Base-by-base conservation (phyloP, 2,113 vertebrate genomes). In the Tympanuchus pallidicinctus region DNA sequence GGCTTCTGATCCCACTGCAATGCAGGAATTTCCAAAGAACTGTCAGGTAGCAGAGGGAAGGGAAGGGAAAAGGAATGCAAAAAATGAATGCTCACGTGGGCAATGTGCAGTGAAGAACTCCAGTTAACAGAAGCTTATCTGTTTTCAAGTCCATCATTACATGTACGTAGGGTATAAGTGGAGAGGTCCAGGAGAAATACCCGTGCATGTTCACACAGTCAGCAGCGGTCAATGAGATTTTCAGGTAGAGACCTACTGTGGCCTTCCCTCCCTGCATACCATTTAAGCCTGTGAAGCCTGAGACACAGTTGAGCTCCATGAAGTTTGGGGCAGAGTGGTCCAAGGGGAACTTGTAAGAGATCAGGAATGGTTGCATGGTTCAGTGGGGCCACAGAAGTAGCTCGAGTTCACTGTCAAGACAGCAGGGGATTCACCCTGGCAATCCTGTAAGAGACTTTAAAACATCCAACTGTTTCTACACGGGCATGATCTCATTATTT, bases 11-110 rank as follows among this genome's bases (percentile, higher is more conserved):
- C 25, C 0, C 0, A 42, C 38, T 47, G 65, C 34, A 27, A 19
- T 16, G 75, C 25, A 32, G 30, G 63, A 36, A 52, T 45, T 91
- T 83, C 48, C 43, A 61, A 87, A 79, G 43, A 52, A 61, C 56
- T 69, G 86, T 72, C 21, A 57, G 28, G 32, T 0, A 0, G 40
- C 20, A 54, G 13, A 76, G 6, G 48, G 42, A 14, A 80, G 56
- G 15, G 18, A 43, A 28, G 10, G 11, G 28, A 88, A 38, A 24
- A 67, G 19, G 65, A 93, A 69, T 11, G 7, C 61, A 78, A 42
- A 67, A 27, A 0, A 0, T 42, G 16, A 64, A 50, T 3, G 7
- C 70, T 74, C 36, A 16, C 0, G 38, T 8, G 20, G 45, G 48
- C n/a, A 67, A 42, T 1, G 2, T 40, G 13, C 57, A 57, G 40